These are phyloP conservation scores for Macaca nemestrina DNA, from an alignment of 2,113 vertebrate genomes.

Conservation along the genomic window DNA sequence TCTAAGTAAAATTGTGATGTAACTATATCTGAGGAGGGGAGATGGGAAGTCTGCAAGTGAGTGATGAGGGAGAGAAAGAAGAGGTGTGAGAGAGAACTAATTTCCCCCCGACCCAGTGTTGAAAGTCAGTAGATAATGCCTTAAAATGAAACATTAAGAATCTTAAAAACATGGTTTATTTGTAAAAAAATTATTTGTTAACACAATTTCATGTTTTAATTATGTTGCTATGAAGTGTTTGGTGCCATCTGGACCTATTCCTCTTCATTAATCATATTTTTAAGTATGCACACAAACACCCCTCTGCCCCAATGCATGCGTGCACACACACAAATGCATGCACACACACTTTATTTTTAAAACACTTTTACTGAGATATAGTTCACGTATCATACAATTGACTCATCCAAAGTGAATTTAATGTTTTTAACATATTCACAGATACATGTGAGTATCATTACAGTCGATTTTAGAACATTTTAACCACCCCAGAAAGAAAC, in stretches of 20 bases:
- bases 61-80: background rate
- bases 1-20: background rate
- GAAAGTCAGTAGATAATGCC: background rate
- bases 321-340: background rate
- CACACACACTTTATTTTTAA: background rate
- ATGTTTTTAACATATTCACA: background rate
- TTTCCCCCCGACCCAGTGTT: background rate
- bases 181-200: background rate
- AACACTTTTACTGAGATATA: background rate
- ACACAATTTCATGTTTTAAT: background rate
- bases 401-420: background rate
- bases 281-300: background rate
- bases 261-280: background rate
- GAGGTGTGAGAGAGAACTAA: background rate
- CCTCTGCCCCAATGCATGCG: background rate
- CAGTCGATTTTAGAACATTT: background rate
- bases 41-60: background rate
- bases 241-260: background rate
- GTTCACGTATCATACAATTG: background rate
- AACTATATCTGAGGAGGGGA: background rate
- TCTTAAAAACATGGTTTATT: background rate
- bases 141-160: background rate
- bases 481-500: background rate
- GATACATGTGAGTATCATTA: too few species aligned
- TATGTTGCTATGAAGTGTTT: background rate